Evolutionary conservation across 2,113 vertebrate species (phyloP), one percentile per base, ranked within the genome.

Genomic region (Galeopterus variegatus): DNA sequence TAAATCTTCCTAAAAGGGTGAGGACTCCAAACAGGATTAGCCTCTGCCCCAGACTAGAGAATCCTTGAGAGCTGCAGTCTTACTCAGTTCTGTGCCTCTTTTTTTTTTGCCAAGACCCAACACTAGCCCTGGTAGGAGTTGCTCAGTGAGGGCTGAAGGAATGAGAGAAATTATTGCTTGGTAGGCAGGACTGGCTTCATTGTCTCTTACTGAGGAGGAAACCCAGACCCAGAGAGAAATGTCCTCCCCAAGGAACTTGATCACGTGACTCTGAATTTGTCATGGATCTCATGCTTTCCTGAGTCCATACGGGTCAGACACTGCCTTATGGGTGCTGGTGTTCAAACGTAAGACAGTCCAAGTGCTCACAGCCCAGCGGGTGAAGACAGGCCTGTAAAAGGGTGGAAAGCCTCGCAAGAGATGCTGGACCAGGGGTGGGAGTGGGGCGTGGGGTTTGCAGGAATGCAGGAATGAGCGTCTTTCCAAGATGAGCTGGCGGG

Each of bases 241-340:
- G 9, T 4, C 28, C 14, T 94, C 73, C 45, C n/a, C 45, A 3
- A 4, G 56, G 85, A 76, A 21, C 84, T 50, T 14, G 26, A 52
- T 56, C 48, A 2, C 2, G 3, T 48, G 19, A 17, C 56, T 95
- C 54, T 75, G 56, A 62, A 19, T 60, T 41, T 41, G 24, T 48
- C 45, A 13, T 11, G 4, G 4, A 48, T 14, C 45, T 81, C 2
- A 56, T 3, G 0, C 28, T 45, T 70, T 45, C 26, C 70, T 45
- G 64, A 62, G 28, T 77, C 54, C 6, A 0, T 21, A 0, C 3
- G 17, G 60, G 18, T 54, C 26, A 28, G 21, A 41, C 15, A 1
- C 69, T 31, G 4, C 73, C 64, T 41, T 41, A 41, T 41, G 11
- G 64, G 48, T 26, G 12, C 8, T 70, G 56, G 26, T 8, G 21